Percentiles rank a stretch among this genome's conserved stretches.
Evolutionary conservation across 2,797 vertebrate species (phyloP).

Genomic region (Sciurus carolinensis): DNA sequence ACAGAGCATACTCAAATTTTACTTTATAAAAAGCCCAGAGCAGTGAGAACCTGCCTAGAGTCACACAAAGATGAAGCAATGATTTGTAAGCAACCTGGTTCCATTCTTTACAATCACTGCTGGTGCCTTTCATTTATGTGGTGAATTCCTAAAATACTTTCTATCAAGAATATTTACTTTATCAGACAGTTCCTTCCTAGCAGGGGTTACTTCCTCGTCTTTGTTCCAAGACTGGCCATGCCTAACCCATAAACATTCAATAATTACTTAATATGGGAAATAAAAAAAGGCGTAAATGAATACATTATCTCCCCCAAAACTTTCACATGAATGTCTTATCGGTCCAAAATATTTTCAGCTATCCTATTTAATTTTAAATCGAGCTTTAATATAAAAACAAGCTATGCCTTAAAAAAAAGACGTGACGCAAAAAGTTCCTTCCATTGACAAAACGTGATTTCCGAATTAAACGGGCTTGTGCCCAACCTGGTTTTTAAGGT

Average conservation of each 20-base stretch:
- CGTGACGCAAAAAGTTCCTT: not conserved
- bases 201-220: not conserved
- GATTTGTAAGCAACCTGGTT: not conserved
- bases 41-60: not conserved
- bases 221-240: not conserved
- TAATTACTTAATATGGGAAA: not conserved
- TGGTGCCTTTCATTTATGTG: not conserved
- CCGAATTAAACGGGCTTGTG: not conserved
- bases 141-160: not conserved
- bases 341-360: not conserved
- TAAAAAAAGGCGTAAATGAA: conserved; percentile 10
- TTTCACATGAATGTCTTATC: not conserved
- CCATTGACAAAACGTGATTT: conserved; percentile 30
- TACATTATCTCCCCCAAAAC: not conserved
- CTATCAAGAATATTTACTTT: not conserved
- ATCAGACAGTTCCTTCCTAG: not conserved
- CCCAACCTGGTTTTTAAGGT: not conserved
- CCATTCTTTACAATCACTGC: not conserved
- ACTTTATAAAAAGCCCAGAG: not conserved
- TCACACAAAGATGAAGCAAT: not conserved
- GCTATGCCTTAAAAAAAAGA: not conserved
- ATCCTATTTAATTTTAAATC: conserved; percentile 26
- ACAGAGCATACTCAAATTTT: not conserved
- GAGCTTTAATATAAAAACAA: conserved; percentile 28
- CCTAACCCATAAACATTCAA: not conserved